phyloP scores from a whole-genome alignment of 2,797 vertebrate species.

The Diceros bicornis region DNA sequence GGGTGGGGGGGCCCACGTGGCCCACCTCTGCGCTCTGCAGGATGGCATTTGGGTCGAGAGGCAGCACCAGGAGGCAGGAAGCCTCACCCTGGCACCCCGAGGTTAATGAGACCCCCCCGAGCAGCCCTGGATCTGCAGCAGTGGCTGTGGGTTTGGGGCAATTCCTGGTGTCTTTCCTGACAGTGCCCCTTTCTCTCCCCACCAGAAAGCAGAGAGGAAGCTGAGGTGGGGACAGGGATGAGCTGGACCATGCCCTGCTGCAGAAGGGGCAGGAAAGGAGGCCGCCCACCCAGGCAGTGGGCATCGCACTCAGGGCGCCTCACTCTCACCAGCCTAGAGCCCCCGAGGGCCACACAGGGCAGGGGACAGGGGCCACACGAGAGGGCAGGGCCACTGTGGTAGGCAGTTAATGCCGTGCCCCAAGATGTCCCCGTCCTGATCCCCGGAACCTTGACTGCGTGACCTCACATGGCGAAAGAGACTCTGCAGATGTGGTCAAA shows the following conservation, averaged over 20 bases:
- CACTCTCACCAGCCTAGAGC: background rate
- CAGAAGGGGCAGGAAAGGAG: accelerated
- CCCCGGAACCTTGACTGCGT: background rate
- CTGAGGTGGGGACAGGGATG: accelerated
- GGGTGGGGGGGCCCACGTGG: background rate
- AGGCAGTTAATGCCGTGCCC: background rate
- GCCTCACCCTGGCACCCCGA: background rate
- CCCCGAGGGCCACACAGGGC: background rate
- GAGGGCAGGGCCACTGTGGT: accelerated
- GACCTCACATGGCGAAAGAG: background rate
- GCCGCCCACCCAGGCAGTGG: no score
- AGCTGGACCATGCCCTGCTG: background rate
- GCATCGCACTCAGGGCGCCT: no score
- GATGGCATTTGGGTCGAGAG: background rate
- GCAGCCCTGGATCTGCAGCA: background rate
- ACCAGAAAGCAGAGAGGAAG: background rate
- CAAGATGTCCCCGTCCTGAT: accelerated
- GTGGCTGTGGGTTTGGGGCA: background rate
- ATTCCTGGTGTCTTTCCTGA: background rate
- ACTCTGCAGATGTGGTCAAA: background rate
- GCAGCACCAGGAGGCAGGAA: background rate
- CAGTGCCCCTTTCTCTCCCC: background rate
- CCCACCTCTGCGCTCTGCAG: background rate
- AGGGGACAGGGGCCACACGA: background rate
- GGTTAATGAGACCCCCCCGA: background rate